Conservation (phyloP, 2,888 invertebrate genomes). For the Bimastos eiseni region DNA sequence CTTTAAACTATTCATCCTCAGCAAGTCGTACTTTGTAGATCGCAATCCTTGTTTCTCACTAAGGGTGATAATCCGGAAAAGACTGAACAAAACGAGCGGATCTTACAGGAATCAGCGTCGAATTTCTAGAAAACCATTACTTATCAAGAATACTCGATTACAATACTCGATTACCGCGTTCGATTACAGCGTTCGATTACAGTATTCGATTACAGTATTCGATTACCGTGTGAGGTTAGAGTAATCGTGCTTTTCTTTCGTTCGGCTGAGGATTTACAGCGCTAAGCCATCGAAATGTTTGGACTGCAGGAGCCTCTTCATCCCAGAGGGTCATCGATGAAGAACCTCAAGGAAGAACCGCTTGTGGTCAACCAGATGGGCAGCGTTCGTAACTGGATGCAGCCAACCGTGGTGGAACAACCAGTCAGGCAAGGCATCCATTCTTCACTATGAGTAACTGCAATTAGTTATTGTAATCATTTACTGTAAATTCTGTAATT, state of each 20-base stretch:
- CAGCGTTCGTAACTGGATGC: slow-evolving; percentile 61
- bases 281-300: slow-evolving; percentile 36
- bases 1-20: neutral
- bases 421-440: slow-evolving; percentile 31
- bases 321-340: slow-evolving; percentile 39
- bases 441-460: neutral
- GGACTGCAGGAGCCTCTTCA: slow-evolving; percentile 41
- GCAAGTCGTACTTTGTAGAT: neutral
- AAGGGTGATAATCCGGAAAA: neutral
- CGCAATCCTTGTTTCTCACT: neutral
- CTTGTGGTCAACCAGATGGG: slow-evolving; percentile 36
- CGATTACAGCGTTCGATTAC: no score
- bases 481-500: no score
- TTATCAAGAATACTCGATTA: neutral
- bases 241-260: neutral
- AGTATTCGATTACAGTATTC: no score
- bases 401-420: slow-evolving; percentile 53
- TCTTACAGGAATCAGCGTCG: neutral
- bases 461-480: no score
- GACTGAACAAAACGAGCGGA: neutral
- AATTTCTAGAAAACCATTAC: neutral
- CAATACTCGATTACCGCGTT: no score
- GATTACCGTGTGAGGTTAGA: no score
- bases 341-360: slow-evolving; percentile 41
- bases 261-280: neutral